phyloP scores from a whole-genome alignment of 2,113 vertebrate genomes.

The Forbesichthys agassizii region DNA sequence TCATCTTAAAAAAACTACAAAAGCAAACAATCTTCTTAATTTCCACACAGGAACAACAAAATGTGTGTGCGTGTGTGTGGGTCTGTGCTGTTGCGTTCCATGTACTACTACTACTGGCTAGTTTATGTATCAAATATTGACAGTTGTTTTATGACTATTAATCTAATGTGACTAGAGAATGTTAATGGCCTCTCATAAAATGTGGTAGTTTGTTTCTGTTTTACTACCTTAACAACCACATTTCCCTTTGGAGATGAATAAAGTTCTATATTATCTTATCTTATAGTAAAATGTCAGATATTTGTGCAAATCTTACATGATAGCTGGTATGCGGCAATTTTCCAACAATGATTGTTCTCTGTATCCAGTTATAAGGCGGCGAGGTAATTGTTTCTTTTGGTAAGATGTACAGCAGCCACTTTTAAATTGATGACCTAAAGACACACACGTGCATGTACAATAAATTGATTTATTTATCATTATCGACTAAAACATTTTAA shows the following conservation, averaged over 20 bases:
- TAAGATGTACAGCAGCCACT: conserved; percentile 68
- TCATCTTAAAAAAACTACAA: conserved; percentile 55
- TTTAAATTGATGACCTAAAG: conserved; percentile 33
- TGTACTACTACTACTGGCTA: neutral
- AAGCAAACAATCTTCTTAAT: conserved; percentile 4
- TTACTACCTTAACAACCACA: no score
- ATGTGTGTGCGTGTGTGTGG: conserved; percentile 2
- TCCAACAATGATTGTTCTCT: conserved; percentile 56
- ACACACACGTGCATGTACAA: conserved; percentile 21
- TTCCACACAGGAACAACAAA: neutral
- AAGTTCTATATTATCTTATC: no score
- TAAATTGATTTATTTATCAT: neutral
- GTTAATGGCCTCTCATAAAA: no score
- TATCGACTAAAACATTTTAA: conserved; percentile 3
- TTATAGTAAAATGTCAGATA: neutral
- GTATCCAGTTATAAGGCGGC: conserved; percentile 59
- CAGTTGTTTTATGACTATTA: no score
- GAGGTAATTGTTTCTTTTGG: conserved; percentile 46
- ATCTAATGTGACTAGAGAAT: no score
- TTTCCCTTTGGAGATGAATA: no score
- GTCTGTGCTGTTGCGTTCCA: neutral
- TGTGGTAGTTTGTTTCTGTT: no score
- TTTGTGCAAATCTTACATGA: conserved; percentile 72
- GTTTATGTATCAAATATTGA: no score
- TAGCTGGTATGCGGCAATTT: conserved; percentile 71